Evolutionary conservation across 2,113 vertebrate species (phyloP).

Genomic region (Toxotes jaculatrix): DNA sequence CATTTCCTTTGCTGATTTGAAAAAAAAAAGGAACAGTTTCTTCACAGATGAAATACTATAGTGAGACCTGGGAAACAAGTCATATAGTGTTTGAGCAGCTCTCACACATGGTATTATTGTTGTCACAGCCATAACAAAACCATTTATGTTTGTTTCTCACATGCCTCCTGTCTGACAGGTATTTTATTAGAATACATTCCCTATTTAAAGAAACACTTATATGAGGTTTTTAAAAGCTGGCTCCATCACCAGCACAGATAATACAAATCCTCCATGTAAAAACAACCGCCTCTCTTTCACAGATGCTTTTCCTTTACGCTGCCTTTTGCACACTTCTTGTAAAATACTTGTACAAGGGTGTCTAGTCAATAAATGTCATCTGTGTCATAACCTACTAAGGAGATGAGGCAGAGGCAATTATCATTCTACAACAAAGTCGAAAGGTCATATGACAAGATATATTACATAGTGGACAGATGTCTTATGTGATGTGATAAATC

Average conservation of each 20-base stretch:
- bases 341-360: conserved; percentile 29
- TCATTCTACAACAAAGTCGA: conserved; percentile 44
- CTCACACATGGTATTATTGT: conserved; percentile 5
- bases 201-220: conserved; percentile 10
- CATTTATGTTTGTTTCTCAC: conserved; percentile 19
- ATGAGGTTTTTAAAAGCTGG: conserved; percentile 44
- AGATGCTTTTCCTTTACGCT: conserved; percentile 6
- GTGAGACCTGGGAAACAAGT: neutral
- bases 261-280: conserved; percentile 49
- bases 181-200: neutral
- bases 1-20: conserved; percentile 24
- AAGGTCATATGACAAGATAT: conserved; percentile 57
- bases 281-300: conserved; percentile 43
- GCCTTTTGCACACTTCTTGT: conserved; percentile 28
- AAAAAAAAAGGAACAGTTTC: conserved; percentile 1
- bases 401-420: conserved; percentile 54
- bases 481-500: conserved; percentile 53
- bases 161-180: conserved; percentile 4
- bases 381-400: conserved; percentile 42
- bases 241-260: conserved; percentile 38
- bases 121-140: conserved; percentile 23
- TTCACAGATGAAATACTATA: neutral
- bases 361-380: conserved; percentile 65
- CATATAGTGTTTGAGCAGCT: neutral
- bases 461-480: conserved; percentile 34